These are phyloP conservation scores for Arrhopalites spinosus DNA, from an alignment of 2,888 invertebrate genomes.

Conservation along the genomic window DNA sequence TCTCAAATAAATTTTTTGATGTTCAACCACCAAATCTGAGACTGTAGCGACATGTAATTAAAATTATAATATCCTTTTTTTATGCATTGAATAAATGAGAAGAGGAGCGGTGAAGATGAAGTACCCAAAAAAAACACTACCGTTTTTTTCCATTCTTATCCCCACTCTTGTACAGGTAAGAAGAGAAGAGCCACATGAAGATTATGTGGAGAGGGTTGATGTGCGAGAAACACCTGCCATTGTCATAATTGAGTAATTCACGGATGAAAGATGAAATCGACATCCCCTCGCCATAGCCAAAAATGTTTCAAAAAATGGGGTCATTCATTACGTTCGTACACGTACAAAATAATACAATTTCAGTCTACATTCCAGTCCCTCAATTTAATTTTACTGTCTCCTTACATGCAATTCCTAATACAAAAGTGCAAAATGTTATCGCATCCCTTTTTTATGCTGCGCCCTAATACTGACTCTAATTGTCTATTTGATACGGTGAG, in stretches of 20 bases:
- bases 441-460: too few relatives aligned
- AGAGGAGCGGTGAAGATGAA: neutral
- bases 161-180: neutral
- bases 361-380: slow-evolving; percentile 33
- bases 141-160: neutral
- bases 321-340: slow-evolving; percentile 25
- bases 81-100: neutral
- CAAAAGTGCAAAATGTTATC: too few relatives aligned
- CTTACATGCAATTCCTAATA: too few relatives aligned
- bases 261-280: slow-evolving; percentile 43
- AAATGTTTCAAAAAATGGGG: slow-evolving; percentile 22
- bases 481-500: too few relatives aligned
- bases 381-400: too few relatives aligned
- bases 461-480: too few relatives aligned
- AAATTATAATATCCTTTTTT: too few relatives aligned
- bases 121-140: neutral
- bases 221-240: slow-evolving; percentile 35
- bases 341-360: too few relatives aligned
- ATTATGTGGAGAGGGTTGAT: neutral
- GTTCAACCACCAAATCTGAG: too few relatives aligned
- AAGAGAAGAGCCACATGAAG: neutral
- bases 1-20: too few relatives aligned
- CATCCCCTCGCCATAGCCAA: slow-evolving; percentile 23
- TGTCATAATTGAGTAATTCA: slow-evolving; percentile 41
- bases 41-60: too few relatives aligned